Percentiles rank a stretch among this genome's conserved stretches.
Evolutionary conservation across 2,797 vertebrate genomes (phyloP).

Genomic region (Danio choprae): DNA sequence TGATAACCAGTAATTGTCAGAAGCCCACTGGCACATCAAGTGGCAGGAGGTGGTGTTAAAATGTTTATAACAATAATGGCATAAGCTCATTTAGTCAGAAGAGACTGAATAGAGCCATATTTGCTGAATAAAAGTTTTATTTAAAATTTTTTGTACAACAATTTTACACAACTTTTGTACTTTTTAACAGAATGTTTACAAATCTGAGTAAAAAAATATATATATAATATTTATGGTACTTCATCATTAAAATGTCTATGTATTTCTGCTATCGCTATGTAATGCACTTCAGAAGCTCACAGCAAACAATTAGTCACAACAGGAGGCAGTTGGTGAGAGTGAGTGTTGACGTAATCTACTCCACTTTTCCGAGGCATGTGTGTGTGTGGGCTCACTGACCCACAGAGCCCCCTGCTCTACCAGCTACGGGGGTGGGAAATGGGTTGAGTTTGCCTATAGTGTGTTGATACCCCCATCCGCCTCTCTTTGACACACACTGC

Average conservation of each 20-base stretch:
- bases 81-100: too few species aligned
- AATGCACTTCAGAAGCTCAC: slow-evolving; percentile 45
- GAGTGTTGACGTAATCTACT: slow-evolving; percentile 46
- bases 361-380: slow-evolving; percentile 17
- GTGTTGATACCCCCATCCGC: slow-evolving; percentile 21
- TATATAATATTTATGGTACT: background rate
- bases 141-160: too few species aligned
- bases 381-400: slow-evolving; percentile 12
- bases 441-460: slow-evolving; percentile 23
- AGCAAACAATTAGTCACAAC: slow-evolving; percentile 57
- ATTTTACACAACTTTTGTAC: background rate
- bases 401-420: slow-evolving; percentile 23
- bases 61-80: too few species aligned
- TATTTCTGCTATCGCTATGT: slow-evolving; percentile 41
- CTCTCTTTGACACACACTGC: slow-evolving; percentile 24
- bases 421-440: slow-evolving; percentile 29
- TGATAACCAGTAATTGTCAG: background rate
- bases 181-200: background rate
- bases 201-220: background rate
- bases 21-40: too few species aligned
- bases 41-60: too few species aligned
- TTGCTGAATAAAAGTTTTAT: too few species aligned
- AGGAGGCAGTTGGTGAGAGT: slow-evolving; percentile 50
- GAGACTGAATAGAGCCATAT: too few species aligned
- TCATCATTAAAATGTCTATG: slow-evolving; percentile 10